These are phyloP conservation scores for Cartodere bifasciata DNA, from an alignment of 2,888 invertebrate species.

Conservation along the genomic window DNA sequence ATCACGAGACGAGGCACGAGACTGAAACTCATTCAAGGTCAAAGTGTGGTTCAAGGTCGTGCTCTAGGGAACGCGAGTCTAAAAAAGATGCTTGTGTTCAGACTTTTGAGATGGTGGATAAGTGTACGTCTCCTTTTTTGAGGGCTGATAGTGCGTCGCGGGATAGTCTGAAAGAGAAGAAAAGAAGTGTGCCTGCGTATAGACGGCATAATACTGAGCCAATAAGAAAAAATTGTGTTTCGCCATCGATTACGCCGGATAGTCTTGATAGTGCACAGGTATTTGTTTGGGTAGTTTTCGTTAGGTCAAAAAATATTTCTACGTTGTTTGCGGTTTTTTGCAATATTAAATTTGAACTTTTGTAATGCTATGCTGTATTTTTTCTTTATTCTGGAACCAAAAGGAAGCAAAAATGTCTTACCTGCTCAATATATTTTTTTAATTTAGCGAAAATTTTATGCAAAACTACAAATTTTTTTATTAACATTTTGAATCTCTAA, in stretches of 20 bases:
- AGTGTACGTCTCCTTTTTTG: constrained; percentile 32
- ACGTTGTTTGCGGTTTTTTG: too few species aligned
- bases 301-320: too few species aligned
- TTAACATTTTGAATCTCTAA: too few species aligned
- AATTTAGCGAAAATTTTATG: too few species aligned
- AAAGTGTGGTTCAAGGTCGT: constrained; percentile 24
- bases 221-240: constrained; percentile 20
- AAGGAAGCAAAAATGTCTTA: too few species aligned
- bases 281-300: too few species aligned
- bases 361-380: too few species aligned
- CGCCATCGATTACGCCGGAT: constrained; percentile 28
- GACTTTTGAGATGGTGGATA: constrained; percentile 36
- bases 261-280: constrained; percentile 28
- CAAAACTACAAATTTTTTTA: too few species aligned
- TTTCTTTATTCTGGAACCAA: too few species aligned
- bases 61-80: constrained; percentile 12
- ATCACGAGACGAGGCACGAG: constrained; percentile 36
- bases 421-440: too few species aligned
- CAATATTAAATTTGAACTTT: too few species aligned
- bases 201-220: constrained; percentile 24
- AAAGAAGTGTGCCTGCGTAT: constrained; percentile 16
- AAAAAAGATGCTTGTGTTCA: constrained; percentile 42
- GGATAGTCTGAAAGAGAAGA: too few species aligned
- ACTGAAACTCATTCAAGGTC: constrained; percentile 28
- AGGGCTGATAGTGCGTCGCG: constrained; percentile 21